Conservation (phyloP, 2,113 vertebrate species). For the Ranitomeya imitator region DNA sequence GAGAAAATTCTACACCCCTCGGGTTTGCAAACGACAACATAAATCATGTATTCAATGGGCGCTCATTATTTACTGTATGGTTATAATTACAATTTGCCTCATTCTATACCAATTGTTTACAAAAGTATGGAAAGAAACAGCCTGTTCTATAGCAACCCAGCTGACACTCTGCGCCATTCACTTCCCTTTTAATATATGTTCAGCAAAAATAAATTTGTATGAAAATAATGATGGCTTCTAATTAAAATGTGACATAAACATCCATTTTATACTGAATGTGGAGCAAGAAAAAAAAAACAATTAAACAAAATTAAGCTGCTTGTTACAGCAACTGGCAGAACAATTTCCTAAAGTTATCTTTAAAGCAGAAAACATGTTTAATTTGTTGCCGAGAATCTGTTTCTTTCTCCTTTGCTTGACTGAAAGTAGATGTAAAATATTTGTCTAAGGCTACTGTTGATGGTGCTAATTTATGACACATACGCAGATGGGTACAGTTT, state of each 20-base stretch:
- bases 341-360: constrained; percentile 49
- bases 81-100: constrained; percentile 52
- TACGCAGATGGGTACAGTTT: neutral
- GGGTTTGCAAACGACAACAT: constrained; percentile 9
- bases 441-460: neutral
- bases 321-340: constrained; percentile 46
- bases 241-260: constrained; percentile 55
- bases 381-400: constrained; percentile 35
- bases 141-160: constrained; percentile 37
- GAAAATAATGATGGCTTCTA: constrained; percentile 43
- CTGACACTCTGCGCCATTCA: constrained; percentile 38
- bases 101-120: constrained; percentile 49
- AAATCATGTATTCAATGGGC: neutral
- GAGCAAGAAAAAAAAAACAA: constrained; percentile 21
- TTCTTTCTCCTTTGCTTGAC: constrained; percentile 4
- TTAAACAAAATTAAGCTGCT: constrained; percentile 51
- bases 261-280: constrained; percentile 39
- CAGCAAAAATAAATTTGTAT: constrained; percentile 49
- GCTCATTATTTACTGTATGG: constrained; percentile 36
- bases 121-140: constrained; percentile 21
- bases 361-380: constrained; percentile 47
- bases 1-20: neutral
- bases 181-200: constrained; percentile 30
- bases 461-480: constrained; percentile 11
- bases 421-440: constrained; percentile 34